Conservation (phyloP, 2,797 vertebrate genomes). For the Hippoglossus hippoglossus region DNA sequence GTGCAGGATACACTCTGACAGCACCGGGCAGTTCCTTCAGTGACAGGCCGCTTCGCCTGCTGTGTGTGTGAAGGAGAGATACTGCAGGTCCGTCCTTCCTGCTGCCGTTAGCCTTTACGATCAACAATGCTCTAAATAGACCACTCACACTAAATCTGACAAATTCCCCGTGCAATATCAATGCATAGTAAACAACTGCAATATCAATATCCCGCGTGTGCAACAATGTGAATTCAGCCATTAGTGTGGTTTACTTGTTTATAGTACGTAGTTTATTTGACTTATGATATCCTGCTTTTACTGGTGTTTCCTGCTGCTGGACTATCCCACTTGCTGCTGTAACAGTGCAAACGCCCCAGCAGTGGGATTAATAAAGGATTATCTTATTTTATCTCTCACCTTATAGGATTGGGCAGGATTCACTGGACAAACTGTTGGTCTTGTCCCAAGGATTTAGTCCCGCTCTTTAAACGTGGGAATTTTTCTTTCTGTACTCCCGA, state of each 20-base stretch:
- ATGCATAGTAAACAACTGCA: background rate
- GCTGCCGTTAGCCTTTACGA: background rate
- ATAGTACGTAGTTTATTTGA: background rate
- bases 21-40: too few relatives aligned
- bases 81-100: too few relatives aligned
- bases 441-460: slow-evolving; percentile 1
- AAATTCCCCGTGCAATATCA: background rate
- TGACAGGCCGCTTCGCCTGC: too few relatives aligned
- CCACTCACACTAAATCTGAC: background rate
- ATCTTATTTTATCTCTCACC: background rate
- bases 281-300: background rate
- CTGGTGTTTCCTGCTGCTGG: background rate
- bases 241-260: background rate
- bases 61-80: slow-evolving; percentile 4
- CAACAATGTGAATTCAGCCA: background rate
- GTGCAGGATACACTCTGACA: too few relatives aligned
- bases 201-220: background rate
- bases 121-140: background rate
- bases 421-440: slow-evolving; percentile 7
- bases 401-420: background rate
- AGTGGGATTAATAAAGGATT: slow-evolving; percentile 4
- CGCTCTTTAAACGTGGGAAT: background rate
- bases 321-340: background rate
- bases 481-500: background rate
- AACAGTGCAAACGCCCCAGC: background rate